A percentile compares a stretch with the other conserved stretches of the same genome.
Evolutionary conservation across 2,113 vertebrate genomes (phyloP).

Genomic region (Todiramphus saurophagus): DNA sequence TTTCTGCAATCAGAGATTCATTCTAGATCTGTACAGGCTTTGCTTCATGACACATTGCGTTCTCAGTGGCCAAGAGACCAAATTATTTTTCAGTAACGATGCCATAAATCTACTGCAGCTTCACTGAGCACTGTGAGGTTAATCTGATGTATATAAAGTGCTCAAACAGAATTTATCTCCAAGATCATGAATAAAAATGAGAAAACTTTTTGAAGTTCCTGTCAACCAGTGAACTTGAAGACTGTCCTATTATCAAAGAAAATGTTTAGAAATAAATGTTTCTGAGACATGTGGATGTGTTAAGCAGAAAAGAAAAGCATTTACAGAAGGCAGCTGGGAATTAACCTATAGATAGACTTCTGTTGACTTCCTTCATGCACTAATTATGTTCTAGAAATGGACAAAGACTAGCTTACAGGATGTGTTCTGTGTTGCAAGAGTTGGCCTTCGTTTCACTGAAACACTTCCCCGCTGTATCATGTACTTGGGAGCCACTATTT

Average conservation of each 20-base stretch:
- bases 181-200: background rate
- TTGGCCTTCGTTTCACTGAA: background rate
- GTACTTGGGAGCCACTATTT: background rate
- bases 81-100: background rate
- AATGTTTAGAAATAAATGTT: background rate
- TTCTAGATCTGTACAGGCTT: background rate
- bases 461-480: accelerated
- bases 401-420: background rate
- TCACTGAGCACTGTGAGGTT: background rate
- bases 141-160: background rate
- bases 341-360: background rate
- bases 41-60: background rate
- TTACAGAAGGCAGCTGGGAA: background rate
- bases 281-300: background rate
- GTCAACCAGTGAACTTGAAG: background rate
- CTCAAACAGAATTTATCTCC: background rate
- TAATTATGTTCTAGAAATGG: background rate
- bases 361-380: background rate
- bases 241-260: background rate
- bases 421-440: background rate
- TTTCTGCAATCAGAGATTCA: background rate
- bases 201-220: background rate
- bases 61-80: background rate
- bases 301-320: background rate
- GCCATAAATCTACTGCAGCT: background rate